Evolutionary conservation across 2,113 vertebrate species (phyloP).

Genomic region (Neomonachus schauinslandi): DNA sequence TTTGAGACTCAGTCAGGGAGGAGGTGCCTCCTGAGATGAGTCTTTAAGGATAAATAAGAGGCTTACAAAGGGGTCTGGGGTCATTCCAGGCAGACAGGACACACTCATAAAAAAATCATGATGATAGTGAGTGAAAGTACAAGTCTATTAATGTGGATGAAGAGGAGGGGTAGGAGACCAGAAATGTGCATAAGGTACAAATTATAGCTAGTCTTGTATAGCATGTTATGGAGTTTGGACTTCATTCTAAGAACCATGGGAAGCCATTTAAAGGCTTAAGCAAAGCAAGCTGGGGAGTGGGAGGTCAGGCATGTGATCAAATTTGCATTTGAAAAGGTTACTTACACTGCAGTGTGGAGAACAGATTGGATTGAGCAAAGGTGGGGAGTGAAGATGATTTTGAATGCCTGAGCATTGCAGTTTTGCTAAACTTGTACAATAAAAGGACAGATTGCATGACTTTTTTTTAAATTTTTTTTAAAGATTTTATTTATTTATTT

Average conservation of each 20-base stretch:
- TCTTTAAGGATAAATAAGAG: conserved; percentile 30
- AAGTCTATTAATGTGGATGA: background rate
- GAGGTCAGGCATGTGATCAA: background rate
- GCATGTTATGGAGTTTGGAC: background rate
- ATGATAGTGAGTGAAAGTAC: background rate
- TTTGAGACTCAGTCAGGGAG: conserved; percentile 27
- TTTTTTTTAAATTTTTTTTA: too few relatives aligned
- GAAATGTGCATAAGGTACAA: background rate
- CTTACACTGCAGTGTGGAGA: background rate
- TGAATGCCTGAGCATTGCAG: background rate
- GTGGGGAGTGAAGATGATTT: background rate
- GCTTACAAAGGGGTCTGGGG: background rate
- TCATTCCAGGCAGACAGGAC: background rate
- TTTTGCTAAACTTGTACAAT: background rate
- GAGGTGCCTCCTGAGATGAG: background rate
- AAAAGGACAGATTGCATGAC: background rate
- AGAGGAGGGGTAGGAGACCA: background rate
- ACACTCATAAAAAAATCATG: background rate
- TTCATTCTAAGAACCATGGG: background rate
- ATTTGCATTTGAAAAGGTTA: conserved; percentile 54
- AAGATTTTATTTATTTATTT: too few relatives aligned
- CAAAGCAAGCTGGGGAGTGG: background rate
- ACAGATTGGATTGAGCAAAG: background rate
- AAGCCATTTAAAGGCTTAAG: conserved; percentile 19
- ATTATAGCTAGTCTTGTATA: background rate